phyloP scores from a whole-genome alignment of 2,113 vertebrate genomes.

The Copsychus sechellarum region DNA sequence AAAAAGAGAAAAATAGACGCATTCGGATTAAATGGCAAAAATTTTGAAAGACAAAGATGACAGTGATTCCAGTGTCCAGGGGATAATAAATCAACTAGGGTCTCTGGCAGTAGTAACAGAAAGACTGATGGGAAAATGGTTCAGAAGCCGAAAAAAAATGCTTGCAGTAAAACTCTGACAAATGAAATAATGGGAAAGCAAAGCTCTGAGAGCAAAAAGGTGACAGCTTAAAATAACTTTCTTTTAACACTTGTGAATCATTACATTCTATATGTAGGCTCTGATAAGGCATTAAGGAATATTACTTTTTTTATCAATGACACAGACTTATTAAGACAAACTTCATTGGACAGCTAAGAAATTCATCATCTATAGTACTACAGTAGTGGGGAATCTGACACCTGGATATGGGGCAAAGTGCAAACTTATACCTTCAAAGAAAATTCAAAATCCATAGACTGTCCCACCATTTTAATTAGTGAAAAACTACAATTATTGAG shows the following conservation, averaged over 20 bases:
- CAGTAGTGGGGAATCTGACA: neutral
- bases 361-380: neutral
- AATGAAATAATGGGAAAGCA: neutral
- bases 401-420: rapidly evolving
- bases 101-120: neutral
- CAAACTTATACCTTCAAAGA: neutral
- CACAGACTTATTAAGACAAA: neutral
- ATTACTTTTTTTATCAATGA: neutral
- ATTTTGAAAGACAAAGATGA: neutral
- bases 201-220: neutral
- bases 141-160: neutral
- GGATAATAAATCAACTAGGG: neutral
- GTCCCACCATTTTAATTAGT: neutral
- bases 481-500: neutral
- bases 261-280: neutral
- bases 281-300: neutral
- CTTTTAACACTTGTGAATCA: neutral
- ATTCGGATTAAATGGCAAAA: neutral
- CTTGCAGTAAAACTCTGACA: neutral
- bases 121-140: neutral
- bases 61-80: neutral
- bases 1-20: neutral
- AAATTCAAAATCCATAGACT: neutral
- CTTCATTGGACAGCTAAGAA: neutral
- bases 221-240: neutral